Base-by-base conservation (phyloP, 1,140 invertebrate genomes). In the Mercenaria mercenaria region DNA sequence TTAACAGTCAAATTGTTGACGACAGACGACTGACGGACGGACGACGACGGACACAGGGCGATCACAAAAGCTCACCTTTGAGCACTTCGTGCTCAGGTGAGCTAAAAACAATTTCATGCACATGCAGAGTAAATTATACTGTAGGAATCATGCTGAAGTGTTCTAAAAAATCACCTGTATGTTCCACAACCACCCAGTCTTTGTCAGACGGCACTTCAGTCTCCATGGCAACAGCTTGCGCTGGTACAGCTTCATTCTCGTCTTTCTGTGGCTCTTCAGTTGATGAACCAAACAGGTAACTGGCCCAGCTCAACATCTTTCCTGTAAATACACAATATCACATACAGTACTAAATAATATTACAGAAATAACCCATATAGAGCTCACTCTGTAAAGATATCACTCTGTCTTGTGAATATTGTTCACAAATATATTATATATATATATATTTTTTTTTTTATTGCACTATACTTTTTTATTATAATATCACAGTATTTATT, bases 241-340 rank as follows among this genome's bases (percentile, higher is more conserved):
- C 26, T 26, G 69, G 61, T 43, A 37, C 47, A 47, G 20, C 13
- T 32, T 56, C 8, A 18, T 61, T 59, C 26, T 77, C 72, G 0
- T 59, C 37, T 15, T 77, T 52, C 50, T 88, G 47, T 32, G 76
- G 76, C 18, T 88, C 77, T 29, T 59, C 23, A 34, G 83, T 76
- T 34, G 83, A 34, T 26, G 72, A 69, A 37, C 86, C 86, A 56
- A 88, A 88, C 61, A 88, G 64, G 77, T 88, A 88, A 88, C 86
- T 88, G 76, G 86, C 86, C 86, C 86, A 88, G 86, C 86, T 88
- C 50, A 88, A 56, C 86, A 88, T 88, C 43, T 81, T 88, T 41
- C 86, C 86, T 88, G 86, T n/a, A 87, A 87, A n/a, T 23, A 85
- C 13, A 72, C 11, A 84, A 69, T n/a, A n/a, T n/a, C n/a, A n/a